Evolutionary conservation across 2,113 vertebrate species (phyloP).

Genomic region (Tringa solitaria): DNA sequence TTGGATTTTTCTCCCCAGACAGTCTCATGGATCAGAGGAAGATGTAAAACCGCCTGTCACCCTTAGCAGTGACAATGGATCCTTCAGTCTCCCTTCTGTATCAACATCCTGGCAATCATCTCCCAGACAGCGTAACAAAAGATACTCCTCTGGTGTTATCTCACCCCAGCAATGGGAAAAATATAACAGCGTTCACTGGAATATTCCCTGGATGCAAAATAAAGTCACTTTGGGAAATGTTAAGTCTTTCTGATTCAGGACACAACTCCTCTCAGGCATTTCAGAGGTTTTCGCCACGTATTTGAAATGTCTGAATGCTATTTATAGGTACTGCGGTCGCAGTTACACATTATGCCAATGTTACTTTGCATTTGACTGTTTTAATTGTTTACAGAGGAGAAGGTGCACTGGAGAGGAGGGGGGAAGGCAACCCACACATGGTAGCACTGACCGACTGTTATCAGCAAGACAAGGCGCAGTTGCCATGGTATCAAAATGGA

Average conservation of each 20-base stretch:
- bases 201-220: background rate
- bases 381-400: background rate
- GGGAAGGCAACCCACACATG: background rate
- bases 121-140: background rate
- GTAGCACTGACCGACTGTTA: background rate
- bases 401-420: background rate
- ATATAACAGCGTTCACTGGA: background rate
- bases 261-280: background rate
- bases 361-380: background rate
- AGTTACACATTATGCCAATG: accelerated
- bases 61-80: background rate
- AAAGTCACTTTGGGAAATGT: background rate
- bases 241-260: background rate
- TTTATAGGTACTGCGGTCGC: background rate
- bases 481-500: constrained; percentile 73
- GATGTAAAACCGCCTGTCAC: background rate
- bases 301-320: background rate
- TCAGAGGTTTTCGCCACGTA: background rate
- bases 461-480: constrained; percentile 65
- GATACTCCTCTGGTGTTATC: background rate
- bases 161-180: background rate
- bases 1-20: background rate
- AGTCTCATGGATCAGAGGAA: background rate
- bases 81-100: background rate
- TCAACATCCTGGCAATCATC: background rate